Evolutionary conservation across 2,888 invertebrate species (phyloP), one percentile per base, ranked within the genome.

Genomic region (Brachylomia viminalis): DNA sequence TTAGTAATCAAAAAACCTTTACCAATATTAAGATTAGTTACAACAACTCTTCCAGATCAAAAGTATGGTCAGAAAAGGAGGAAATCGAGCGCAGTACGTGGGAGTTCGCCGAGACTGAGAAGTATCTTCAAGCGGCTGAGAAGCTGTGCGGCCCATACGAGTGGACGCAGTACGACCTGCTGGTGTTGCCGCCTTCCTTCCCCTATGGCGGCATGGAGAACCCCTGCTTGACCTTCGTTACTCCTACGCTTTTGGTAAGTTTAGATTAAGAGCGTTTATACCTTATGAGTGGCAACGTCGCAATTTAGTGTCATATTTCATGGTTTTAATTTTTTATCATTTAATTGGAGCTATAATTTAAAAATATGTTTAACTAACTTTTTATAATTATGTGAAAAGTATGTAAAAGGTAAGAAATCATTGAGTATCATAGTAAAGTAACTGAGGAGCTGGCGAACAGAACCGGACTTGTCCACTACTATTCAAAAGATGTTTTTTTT

Each of bases 201-300:
- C 99, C 99, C 0, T 99, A 98, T 92, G 99, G 99, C 1, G 99
- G 99, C 33, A 99, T 99, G 99, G 99, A 99, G 95, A 99, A 99
- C 96, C 99, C 99, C 0, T 99, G 99, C 92, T 95, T 99, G 68
- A 99, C 99, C 0, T 99, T 99, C 94, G 98, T 99, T 6, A 99
- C 99, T 0, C 99, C 99, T 7, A 99, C 99, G 0, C 91, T 99
- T 68, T 94, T 99, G 96, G 98, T 98, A 93, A 97, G 96, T 79
- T 52, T 42, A 42, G 42, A 42, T 42, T 42, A n/a, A n/a, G n/a
- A n/a, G n/a, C n/a, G n/a, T n/a, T n/a, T n/a, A n/a, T n/a, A n/a
- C n/a, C n/a, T n/a, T n/a, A n/a, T n/a, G n/a, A n/a, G n/a, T n/a
- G n/a, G n/a, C n/a, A n/a, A n/a, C n/a, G n/a, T n/a, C n/a, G n/a